Evolutionary conservation across 1,140 invertebrate genomes (phyloP), one percentile per base, ranked within the genome.

Genomic region (Lerema accius): DNA sequence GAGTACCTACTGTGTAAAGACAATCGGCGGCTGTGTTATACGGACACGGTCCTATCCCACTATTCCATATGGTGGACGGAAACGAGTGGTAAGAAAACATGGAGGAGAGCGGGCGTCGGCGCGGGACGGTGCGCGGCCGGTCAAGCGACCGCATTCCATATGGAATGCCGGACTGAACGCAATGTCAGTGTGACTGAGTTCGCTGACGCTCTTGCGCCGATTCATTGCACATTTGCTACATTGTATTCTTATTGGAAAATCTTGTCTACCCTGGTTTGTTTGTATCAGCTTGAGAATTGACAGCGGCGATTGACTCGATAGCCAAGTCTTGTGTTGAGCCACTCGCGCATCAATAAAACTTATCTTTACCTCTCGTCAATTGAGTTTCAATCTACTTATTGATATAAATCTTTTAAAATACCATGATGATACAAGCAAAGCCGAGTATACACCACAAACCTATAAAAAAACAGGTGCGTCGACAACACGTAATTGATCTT

Each of bases 91-190:
- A 83, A 83, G 82, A 88, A 84, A 83, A 86, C 78, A 83, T 77
- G 80, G 78, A 82, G 82, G 85, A 82, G 80, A 84, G 80, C 73
- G 80, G 81, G 76, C 69, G 77, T 76, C 63, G 77, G 80, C 77
- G 84, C 80, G 82, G 86, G 84, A 82, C 69, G 80, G 74, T 82
- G 82, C 78, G 80, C 82, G 83, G 85, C 82, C 80, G 84, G 84
- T 83, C 74, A 78, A 73, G 73, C 88, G 85, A 86, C 88, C 86
- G 86, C 88, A 90, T 90, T 89, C 87, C 86, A 81, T 86, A 82
- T 84, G 86, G 82, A 78, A 88, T 89, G 82, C 82, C 84, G 85
- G 84, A 85, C 84, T 89, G 76, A 80, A 85, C 73, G 81, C 87
- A 89, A 88, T 88, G 86, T 89, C 87, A 90, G 83, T 85, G 83